Base-by-base conservation (phyloP, 2,888 invertebrate species). In the Callyntrura sp. region DNA sequence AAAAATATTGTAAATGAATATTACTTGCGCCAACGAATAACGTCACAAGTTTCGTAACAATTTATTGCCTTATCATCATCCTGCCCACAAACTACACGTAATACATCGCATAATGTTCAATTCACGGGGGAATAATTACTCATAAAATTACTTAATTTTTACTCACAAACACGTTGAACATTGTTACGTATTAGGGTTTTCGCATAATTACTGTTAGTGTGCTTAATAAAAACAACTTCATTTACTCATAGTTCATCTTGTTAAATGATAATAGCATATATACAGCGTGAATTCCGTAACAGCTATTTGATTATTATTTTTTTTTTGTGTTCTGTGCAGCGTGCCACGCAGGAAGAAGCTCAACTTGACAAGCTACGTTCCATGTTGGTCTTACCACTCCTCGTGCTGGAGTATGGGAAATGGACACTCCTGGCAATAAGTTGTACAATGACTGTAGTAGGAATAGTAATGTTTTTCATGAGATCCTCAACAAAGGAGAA, bases 371-470 rank as follows among this genome's bases (percentile, higher is more conserved):
- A 78, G 20, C 9, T 91, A 12, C 88, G 89, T 11, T 65, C 20
- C 62, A 84, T 68, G 60, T 12, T 91, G 60, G 83, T 91, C 2
- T 65, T 82, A 17, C 91, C 91, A 3, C 51, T 91, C 8, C 55
- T 57, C 11, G 35, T 85, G 6, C 25, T 91, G n/a, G 88, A 91
- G 57, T 76, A 87, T 45, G 76, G 82, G 23, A 91, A 90, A 83
- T 91, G 91, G 91, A 9, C 70, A n/a, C n/a, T 88, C 17, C 62
- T 91, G 0, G 90, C 68, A 9, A 6, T 87, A 8, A 91, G 91
- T 51, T 83, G 85, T 48, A 23, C 85, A 12, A 83, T 91, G 65
- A 90, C 76, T 25, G 73, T 83, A 28, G 43, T 88, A 62, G 90
- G 90, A n/a, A 81, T 88, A 3, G 9, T 82, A 0, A 78, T 91